Evolutionary conservation across 1,140 invertebrate species (phyloP), one percentile per base, ranked within the genome.

Genomic region (Drosophila carrolli): DNA sequence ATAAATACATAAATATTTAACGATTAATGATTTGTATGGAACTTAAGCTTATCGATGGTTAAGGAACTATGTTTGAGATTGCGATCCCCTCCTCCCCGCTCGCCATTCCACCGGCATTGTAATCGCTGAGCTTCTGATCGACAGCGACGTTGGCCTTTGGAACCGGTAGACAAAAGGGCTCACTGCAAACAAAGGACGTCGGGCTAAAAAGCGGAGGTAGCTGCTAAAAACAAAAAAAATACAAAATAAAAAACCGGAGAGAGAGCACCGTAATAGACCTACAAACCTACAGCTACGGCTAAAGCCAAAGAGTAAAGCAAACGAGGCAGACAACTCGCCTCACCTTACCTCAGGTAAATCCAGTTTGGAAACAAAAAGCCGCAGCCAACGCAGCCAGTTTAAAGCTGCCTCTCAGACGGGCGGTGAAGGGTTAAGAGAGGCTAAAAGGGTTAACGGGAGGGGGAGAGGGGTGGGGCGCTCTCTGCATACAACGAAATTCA

Each of bases 271-370:
- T 81, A 81, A 81, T 81, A 81, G 78, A 81, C 78, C 78, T 81
- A 84, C 61, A 84, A 76, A 76, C 71, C 79, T 76, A 81, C 79
- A 82, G 71, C 74, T 76, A 81, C 79, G 78, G 71, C 74, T 75
- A 77, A 62, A 68, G 63, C 74, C 70, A 77, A 62, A 68, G 63
- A 61, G 40, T 54, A 68, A 59, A 58, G 66, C 63, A 57, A 63
- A 60, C 60, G 54, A 53, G 50, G 56, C 57, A 46, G 73, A 57
- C 63, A 70, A 71, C 75, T 77, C 61, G 58, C 53, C 68, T 68
- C 66, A 58, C 53, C 67, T 71, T 71, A 46, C 43, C 68, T 37
- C 68, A 72, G 68, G 65, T 71, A 72, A 72, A 76, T 76, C 73
- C 73, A 76, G 73, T 76, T 76, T 76, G 54, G 44, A 68, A 76